Conservation (phyloP, 2,888 invertebrate species). For the Coelogynopora nodosa region DNA sequence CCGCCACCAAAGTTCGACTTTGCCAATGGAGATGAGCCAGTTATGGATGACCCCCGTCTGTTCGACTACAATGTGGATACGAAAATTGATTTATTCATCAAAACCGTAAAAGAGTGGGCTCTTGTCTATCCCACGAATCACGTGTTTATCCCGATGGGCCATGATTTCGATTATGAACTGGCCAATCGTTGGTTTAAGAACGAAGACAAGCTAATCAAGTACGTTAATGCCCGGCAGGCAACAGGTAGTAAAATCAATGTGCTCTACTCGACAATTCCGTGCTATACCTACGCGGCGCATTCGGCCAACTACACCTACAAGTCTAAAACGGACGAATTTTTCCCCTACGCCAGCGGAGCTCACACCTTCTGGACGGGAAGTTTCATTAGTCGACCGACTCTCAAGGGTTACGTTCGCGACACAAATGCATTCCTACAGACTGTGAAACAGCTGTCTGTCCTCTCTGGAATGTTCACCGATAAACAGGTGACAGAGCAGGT, state of each 20-base stretch:
- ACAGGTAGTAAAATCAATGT: constrained; percentile 67
- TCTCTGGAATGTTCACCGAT: not conserved
- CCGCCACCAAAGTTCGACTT: constrained; percentile 86
- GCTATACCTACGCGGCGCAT: constrained; percentile 63
- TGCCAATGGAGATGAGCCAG: constrained; percentile 77
- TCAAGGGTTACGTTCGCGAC: constrained; percentile 62
- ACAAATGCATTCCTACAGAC: constrained; percentile 62
- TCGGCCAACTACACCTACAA: constrained; percentile 70
- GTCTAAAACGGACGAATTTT: constrained; percentile 60
- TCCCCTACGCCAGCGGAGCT: constrained; percentile 70
- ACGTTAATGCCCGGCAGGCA: constrained; percentile 64
- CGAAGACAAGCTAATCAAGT: constrained; percentile 79
- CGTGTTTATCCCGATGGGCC: constrained; percentile 79
- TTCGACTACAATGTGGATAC: constrained; percentile 77
- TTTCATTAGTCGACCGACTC: constrained; percentile 63
- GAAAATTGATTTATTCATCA: constrained; percentile 66
- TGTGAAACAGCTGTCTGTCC: constrained; percentile 41
- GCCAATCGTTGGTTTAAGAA: constrained; percentile 77
- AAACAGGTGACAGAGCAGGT: not conserved
- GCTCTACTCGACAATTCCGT: constrained; percentile 66
- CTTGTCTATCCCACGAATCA: constrained; percentile 67
- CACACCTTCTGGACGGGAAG: constrained; percentile 90
- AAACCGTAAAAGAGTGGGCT: constrained; percentile 62
- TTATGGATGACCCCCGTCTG: constrained; percentile 74
- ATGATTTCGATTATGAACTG: constrained; percentile 81